Evolutionary conservation across 2,888 invertebrate species (phyloP), one percentile per base, ranked within the genome.

Genomic region (Leptinotarsa haldemani): DNA sequence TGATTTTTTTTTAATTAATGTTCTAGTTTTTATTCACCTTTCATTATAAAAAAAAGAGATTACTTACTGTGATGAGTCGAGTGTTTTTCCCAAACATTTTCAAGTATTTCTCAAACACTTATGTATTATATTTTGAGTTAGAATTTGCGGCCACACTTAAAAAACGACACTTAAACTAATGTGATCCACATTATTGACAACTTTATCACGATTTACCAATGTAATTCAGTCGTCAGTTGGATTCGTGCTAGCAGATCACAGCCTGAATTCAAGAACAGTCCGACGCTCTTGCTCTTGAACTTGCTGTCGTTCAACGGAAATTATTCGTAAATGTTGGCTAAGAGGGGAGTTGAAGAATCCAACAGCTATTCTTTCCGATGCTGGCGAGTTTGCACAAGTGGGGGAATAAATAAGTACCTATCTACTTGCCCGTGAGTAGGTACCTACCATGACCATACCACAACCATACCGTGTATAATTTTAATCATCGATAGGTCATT

Each of bases 221-320:
- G 20, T 58, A 30, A 18, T n/a, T 64, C 64, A 3, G 46, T 13
- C 1, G 40, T 69, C 18, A 40, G 25, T 66, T 20, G 53, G 78
- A 76, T 75, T 76, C 79, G 75, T 78, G 77, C 79, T 76, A 79
- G 75, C 77, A 76, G 79, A 80, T 77, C 78, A 78, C 73, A 65
- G 58, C 68, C 65, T 70, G 53, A 66, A 71, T 66, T 66, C 53
- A 64, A 70, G 69, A 70, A 70, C 52, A 65, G 75, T 74, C 76
- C 73, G 74, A 67, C 73, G 77, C 74, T 77, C 72, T 74, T 71
- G 78, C 71, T 80, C 80, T 80, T 79, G 80, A 79, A 80, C 80
- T 80, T 80, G 78, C 67, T 46, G 64, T 74, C 67, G 61, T 30
- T n/a, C 30, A 61, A 61, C 61, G 61, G 40, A 61, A 61, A 61